A percentile compares a stretch with the other conserved stretches of the same genome.
Evolutionary conservation across 2,797 vertebrate species (phyloP).

Genomic region (Fringilla coelebs): DNA sequence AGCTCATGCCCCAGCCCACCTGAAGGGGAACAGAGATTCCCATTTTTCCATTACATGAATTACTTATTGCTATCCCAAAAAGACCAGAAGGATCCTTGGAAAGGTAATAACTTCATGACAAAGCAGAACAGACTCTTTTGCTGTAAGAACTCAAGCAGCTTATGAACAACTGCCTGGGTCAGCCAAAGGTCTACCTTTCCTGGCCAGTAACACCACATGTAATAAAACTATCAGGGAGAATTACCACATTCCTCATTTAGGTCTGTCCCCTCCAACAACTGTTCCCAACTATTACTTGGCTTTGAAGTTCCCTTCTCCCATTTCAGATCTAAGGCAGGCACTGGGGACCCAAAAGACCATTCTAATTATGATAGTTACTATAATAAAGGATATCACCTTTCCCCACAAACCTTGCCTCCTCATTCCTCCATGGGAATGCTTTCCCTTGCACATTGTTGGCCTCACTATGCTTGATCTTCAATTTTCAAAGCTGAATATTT

Average conservation of each 20-base stretch:
- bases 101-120: not conserved
- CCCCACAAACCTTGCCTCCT: not conserved
- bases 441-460: not conserved
- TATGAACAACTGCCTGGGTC: conserved; percentile 8
- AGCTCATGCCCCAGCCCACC: not conserved
- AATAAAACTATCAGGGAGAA: conserved; percentile 51
- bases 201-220: not conserved
- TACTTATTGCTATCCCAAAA: not conserved
- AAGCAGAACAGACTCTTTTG: not conserved
- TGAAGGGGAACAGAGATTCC: not conserved
- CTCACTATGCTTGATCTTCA: not conserved
- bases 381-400: conserved; percentile 39
- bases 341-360: not conserved
- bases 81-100: not conserved
- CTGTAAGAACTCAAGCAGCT: conserved; percentile 13
- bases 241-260: conserved; percentile 30
- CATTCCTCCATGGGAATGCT: not conserved
- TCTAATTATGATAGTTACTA: not conserved
- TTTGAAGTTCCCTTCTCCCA: conserved; percentile 40
- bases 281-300: conserved; percentile 13
- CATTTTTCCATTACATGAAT: not conserved
- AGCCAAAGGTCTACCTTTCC: conserved; percentile 62
- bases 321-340: conserved; percentile 23
- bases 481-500: not conserved
- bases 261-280: conserved; percentile 15